Evolutionary conservation across 2,888 invertebrate species (phyloP).

Genomic region (Hyposoter dolosus): DNA sequence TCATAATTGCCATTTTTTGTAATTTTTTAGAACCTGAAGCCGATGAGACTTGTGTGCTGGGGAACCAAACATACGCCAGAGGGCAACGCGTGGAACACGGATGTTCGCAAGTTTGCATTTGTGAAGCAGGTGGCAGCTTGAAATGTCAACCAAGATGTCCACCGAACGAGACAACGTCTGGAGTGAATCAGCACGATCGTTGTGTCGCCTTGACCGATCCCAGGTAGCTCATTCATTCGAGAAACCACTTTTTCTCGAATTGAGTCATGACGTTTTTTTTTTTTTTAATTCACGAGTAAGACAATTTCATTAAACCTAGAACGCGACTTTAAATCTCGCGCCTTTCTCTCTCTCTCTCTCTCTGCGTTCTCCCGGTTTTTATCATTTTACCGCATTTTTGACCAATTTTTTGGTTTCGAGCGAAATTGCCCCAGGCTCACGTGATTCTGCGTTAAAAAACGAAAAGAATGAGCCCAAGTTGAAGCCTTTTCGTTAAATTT

Average conservation of each 20-base stretch:
- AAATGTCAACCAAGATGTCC: conserved; percentile 90
- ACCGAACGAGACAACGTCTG: conserved; percentile 80
- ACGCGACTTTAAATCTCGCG: too few relatives aligned
- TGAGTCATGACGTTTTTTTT: background rate
- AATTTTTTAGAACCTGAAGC: conserved; percentile 78
- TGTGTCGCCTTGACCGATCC: conserved; percentile 94
- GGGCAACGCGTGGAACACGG: conserved; percentile 92
- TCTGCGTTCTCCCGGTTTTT: too few relatives aligned
- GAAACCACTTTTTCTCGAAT: background rate
- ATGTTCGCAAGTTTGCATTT: conserved; percentile 92
- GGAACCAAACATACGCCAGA: conserved; percentile 90
- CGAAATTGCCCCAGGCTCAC: too few relatives aligned
- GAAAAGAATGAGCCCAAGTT: too few relatives aligned
- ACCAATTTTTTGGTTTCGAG: too few relatives aligned
- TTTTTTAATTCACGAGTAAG: background rate
- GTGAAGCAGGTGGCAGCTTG: conserved; percentile 90
- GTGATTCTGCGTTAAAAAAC: too few relatives aligned
- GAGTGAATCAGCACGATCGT: conserved; percentile 87
- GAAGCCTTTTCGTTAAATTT: too few relatives aligned
- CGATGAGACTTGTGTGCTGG: conserved; percentile 88
- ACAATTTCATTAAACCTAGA: background rate
- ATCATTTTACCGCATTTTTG: too few relatives aligned
- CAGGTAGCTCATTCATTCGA: conserved; percentile 72
- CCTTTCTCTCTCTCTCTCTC: too few relatives aligned
- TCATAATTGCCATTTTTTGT: background rate